Base-by-base conservation (phyloP, 2,888 invertebrate genomes). In the Drosophila vallismaia region DNA sequence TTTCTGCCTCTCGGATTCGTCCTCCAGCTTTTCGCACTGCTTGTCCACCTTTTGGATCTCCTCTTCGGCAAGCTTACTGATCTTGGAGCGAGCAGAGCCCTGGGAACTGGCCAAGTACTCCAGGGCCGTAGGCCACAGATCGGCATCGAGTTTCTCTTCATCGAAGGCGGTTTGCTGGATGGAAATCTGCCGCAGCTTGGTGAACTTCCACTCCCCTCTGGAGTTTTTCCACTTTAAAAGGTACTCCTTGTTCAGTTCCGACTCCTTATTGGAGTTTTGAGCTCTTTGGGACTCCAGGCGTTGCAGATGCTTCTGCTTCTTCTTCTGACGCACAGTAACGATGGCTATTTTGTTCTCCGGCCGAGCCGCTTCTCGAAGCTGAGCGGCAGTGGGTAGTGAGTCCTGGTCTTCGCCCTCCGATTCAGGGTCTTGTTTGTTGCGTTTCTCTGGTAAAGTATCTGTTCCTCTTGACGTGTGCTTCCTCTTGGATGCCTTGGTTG, bases 101-200 rank as follows among this genome's bases (percentile, higher is more conserved):
- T 94, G 93, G 1, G 95, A 93, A 1, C 94, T 94, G 76, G 94
- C 93, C 85, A 96, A 94, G 88, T 96, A 96, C 84, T 95, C 95
- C 31, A 96, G 87, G 5, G 95, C 92, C 10, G 93, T 92, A 3
- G 94, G 93, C 94, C 95, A 96, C 71, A 94, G 92, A 24, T 93
- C 92, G 45, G 94, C 93, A 4, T 94, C 93, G 6, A 96, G 89
- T 74, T 93, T 93, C 3, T 90, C 88, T 10, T 93, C 91, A 66
- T 95, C 94, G 75, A 95, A 94, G 79, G 95, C 93, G 81, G 95
- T 93, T 74, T 95, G 94, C 76, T 94, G 94, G 52, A 96, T 92
- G 93, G 95, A 96, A n/a, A 94, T 93, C 92, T 96, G 96, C 68
- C 94, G 94, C 1, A 94, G 91, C 90, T 96, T 96, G 91, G 95